Evolutionary conservation across 1,140 invertebrate genomes (phyloP).

Genomic region (Saxidomus purpurata): DNA sequence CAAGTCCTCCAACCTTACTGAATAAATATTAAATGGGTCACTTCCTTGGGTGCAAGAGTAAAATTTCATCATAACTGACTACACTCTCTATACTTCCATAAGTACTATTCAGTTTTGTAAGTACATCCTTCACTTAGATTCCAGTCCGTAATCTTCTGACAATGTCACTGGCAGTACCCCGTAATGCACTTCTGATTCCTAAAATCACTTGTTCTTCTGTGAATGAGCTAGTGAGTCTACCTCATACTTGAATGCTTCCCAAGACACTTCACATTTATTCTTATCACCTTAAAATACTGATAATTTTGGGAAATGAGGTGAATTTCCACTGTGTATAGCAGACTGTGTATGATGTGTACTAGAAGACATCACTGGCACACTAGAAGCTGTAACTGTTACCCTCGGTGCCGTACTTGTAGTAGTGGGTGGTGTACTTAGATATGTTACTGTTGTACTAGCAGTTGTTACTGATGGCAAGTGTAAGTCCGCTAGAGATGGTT

Average conservation of each 20-base stretch:
- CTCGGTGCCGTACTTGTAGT: too few species aligned
- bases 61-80: conserved; percentile 10
- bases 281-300: background rate
- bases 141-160: background rate
- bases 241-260: conserved; percentile 22
- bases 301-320: background rate
- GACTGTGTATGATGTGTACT: too few species aligned
- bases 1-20: conserved; percentile 16
- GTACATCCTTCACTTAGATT: background rate
- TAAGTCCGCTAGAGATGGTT: background rate
- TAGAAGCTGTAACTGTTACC: too few species aligned
- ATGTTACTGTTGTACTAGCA: too few species aligned
- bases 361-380: too few species aligned
- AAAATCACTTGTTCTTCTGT: background rate
- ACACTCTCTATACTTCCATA: conserved; percentile 6
- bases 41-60: background rate
- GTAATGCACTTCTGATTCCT: background rate
- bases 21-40: background rate
- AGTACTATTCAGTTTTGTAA: conserved; percentile 12
- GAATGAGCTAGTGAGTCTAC: background rate
- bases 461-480: too few species aligned
- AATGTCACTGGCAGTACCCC: background rate
- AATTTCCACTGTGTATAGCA: background rate
- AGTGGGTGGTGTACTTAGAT: too few species aligned
- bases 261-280: conserved; percentile 1